Conservation (phyloP, 2,888 invertebrate genomes). For the Ophion costatus region DNA sequence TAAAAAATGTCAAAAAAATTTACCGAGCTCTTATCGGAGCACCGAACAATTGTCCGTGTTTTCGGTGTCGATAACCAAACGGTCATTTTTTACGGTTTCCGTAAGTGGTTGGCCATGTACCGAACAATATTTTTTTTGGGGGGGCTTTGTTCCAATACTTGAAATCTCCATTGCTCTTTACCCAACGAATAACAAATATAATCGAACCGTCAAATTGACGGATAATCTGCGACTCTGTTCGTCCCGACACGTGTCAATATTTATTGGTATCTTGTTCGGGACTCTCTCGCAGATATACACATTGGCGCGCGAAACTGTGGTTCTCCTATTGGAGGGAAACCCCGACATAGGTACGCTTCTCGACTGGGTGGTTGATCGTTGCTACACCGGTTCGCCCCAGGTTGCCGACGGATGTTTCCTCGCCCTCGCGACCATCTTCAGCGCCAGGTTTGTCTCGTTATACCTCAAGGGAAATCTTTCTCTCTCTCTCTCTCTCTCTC, state of each 20-base stretch:
- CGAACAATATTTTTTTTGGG: too few relatives aligned
- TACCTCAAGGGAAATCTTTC: neutral
- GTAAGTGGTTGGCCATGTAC: too few relatives aligned
- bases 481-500: too few relatives aligned
- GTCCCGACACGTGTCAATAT: neutral
- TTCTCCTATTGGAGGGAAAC: conserved; percentile 96
- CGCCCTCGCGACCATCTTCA: conserved; percentile 98
- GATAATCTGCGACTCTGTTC: neutral
- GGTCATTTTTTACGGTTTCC: too few relatives aligned
- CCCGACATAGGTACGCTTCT: conserved; percentile 95
- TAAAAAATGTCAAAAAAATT: neutral
- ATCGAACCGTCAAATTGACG: neutral
- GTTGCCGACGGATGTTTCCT: conserved; percentile 98
- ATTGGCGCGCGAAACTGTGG: conserved; percentile 96
- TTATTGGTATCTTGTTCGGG: neutral
- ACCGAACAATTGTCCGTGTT: too few relatives aligned
- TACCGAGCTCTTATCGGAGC: too few relatives aligned
- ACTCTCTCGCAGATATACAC: conserved; percentile 89
- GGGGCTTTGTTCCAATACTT: too few relatives aligned
- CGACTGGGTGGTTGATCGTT: conserved; percentile 99
- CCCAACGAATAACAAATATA: too few relatives aligned
- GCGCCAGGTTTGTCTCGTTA: conserved; percentile 89
- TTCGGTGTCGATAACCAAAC: too few relatives aligned
- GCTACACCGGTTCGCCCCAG: conserved; percentile 95
- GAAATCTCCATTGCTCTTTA: too few relatives aligned